A percentile compares a stretch with the other conserved stretches of the same genome.
These are phyloP conservation scores for Clarias fuscus DNA, from an alignment of 2,797 vertebrate genomes.

Conservation along the genomic window DNA sequence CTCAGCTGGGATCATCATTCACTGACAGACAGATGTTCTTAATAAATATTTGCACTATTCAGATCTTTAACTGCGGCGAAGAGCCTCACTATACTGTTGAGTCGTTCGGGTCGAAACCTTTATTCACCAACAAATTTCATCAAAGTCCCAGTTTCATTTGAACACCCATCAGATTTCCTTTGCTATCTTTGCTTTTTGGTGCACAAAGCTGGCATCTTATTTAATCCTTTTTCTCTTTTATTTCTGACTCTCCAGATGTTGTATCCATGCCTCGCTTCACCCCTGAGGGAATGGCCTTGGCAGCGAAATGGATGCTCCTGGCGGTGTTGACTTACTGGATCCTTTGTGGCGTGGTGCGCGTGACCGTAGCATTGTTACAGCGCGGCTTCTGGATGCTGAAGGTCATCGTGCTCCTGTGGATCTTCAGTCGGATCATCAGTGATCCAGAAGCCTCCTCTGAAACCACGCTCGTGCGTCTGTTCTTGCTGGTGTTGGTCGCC, in stretches of 20 bases:
- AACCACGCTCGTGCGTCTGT: conserved; percentile 67
- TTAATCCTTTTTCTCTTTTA: not conserved
- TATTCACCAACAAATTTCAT: no score
- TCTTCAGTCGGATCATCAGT: conserved; percentile 72
- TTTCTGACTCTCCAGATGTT: conserved; percentile 56
- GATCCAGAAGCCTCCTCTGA: conserved; percentile 64
- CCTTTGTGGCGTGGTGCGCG: conserved; percentile 65
- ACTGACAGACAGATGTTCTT: no score
- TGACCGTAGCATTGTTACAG: conserved; percentile 63
- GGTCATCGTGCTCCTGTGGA: conserved; percentile 66
- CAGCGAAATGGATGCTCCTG: conserved; percentile 76
- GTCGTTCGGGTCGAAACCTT: no score
- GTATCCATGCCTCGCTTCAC: conserved; percentile 72
- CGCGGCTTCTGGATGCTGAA: conserved; percentile 75
- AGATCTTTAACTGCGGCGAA: no score
- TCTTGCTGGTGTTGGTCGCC: conserved; percentile 66
- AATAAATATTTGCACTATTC: no score
- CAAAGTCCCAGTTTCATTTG: no score
- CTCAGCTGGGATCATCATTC: no score
- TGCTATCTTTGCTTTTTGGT: not conserved
- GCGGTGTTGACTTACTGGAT: conserved; percentile 75
- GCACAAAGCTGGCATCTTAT: not conserved
- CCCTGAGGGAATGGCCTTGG: conserved; percentile 70
- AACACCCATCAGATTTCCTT: not conserved
- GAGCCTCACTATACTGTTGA: no score